Conservation (phyloP, 2,113 vertebrate species). For the Calidris pygmaea region DNA sequence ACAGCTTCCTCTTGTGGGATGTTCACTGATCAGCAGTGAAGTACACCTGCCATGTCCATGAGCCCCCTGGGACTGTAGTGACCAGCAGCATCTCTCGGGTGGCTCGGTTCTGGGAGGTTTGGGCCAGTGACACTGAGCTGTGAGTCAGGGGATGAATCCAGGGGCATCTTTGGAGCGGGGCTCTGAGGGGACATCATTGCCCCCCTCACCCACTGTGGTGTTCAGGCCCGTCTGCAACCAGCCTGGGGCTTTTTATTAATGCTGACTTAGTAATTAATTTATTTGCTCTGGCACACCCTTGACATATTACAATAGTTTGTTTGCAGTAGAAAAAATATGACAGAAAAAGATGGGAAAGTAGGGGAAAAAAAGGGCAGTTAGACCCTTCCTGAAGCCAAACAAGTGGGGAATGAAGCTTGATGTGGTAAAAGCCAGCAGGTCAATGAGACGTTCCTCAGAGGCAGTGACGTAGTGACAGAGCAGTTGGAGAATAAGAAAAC, state of each 20-base stretch:
- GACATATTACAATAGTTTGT: not conserved
- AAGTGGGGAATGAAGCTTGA: not conserved
- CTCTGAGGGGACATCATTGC: not conserved
- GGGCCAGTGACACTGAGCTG: rapidly evolving
- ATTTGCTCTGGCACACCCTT: not conserved
- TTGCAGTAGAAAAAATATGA: not conserved
- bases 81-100: not conserved
- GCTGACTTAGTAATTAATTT: not conserved
- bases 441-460: not conserved
- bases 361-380: not conserved
- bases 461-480: not conserved
- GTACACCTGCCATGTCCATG: rapidly evolving
- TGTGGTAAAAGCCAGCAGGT: not conserved
- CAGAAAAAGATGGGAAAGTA: not conserved
- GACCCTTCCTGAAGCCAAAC: not conserved
- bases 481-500: not conserved
- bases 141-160: not conserved
- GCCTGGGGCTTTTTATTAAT: not conserved
- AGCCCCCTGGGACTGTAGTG: not conserved
- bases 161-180: not conserved
- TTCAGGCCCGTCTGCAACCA: not conserved
- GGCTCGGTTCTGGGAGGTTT: not conserved
- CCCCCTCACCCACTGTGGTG: rapidly evolving
- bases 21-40: not conserved
- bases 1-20: not conserved